phyloP scores from a whole-genome alignment of 2,113 vertebrate genomes.

The Myrmophylax atrothorax region DNA sequence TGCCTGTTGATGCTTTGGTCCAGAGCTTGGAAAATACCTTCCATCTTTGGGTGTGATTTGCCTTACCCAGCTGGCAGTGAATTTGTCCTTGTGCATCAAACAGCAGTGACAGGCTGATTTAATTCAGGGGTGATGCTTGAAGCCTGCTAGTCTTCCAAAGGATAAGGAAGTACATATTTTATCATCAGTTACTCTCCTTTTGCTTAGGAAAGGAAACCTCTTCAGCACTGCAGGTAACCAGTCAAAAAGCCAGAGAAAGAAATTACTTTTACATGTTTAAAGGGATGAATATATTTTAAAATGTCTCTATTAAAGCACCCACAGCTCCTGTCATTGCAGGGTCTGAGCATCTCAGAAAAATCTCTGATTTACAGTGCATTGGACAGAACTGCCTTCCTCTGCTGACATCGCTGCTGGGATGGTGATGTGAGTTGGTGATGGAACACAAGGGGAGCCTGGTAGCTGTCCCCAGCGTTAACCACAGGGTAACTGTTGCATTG shows the following conservation, averaged over 20 bases:
- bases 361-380: fast-evolving
- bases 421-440: neutral
- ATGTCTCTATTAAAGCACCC: fast-evolving
- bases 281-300: neutral
- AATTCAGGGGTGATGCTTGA: neutral
- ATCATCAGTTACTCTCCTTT: neutral
- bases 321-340: neutral
- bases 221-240: neutral
- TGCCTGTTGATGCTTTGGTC: neutral
- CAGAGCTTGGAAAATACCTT: neutral
- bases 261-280: neutral
- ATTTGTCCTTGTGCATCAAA: neutral
- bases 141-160: neutral
- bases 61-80: neutral
- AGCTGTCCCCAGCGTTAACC: neutral
- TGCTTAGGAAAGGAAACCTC: neutral
- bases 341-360: neutral
- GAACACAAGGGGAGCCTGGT: neutral
- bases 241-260: neutral
- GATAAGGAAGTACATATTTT: neutral
- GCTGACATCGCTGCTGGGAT: neutral
- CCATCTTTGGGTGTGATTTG: neutral
- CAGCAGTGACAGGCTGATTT: neutral
- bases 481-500: neutral
- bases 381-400: neutral